Conservation (phyloP, 92 coral and sea anemone genomes). For the Bergia puertoricense region DNA sequence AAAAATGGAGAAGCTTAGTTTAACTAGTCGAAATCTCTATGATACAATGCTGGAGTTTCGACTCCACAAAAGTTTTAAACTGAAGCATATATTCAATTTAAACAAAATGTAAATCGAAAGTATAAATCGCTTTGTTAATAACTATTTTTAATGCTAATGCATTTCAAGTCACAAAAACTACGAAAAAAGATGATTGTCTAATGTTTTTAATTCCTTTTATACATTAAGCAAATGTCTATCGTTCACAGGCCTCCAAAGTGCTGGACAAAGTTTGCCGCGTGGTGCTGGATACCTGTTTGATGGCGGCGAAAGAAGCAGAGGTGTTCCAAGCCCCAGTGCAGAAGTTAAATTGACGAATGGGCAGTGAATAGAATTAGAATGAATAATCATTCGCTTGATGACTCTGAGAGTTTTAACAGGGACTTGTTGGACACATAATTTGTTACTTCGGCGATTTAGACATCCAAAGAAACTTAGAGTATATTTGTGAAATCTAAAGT, state of each 20-base stretch:
- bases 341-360: background rate
- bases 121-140: too few species aligned
- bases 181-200: too few species aligned
- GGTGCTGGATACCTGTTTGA: slow-evolving; percentile 26
- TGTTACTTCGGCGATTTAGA: background rate
- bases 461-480: background rate
- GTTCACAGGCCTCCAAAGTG: slow-evolving; percentile 36
- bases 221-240: background rate
- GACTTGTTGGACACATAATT: background rate
- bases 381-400: background rate
- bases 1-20: too few species aligned
- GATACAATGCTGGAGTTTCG: too few species aligned
- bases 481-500: background rate
- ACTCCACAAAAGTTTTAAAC: too few species aligned
- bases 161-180: too few species aligned
- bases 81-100: too few species aligned
- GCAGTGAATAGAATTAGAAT: background rate
- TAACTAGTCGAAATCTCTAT: too few species aligned
- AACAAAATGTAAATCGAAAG: too few species aligned
- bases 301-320: slow-evolving; percentile 31
- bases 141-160: too few species aligned
- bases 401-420: background rate
- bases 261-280: slow-evolving; percentile 33
- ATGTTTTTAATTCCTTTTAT: too few species aligned
- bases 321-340: background rate